A percentile compares a stretch with the other conserved stretches of the same genome.
Evolutionary conservation across 1,140 invertebrate species (phyloP).

Genomic region (Aricia agestis): DNA sequence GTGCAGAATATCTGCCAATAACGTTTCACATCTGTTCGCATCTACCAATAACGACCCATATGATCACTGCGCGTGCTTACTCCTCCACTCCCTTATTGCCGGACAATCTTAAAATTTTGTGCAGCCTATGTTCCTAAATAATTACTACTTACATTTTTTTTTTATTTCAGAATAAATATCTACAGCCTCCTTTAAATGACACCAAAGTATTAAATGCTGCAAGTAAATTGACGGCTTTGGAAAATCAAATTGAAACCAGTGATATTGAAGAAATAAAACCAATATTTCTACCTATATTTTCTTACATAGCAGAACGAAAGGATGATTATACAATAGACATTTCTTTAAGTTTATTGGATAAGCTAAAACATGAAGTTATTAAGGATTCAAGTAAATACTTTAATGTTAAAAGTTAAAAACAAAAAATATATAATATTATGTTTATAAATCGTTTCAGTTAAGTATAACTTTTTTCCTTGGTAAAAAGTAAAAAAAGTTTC

Average conservation of each 20-base stretch:
- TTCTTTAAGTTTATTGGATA: slow-evolving; percentile 26
- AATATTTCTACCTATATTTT: slow-evolving; percentile 47
- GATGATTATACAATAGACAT: slow-evolving; percentile 37
- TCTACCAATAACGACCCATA: too few relatives aligned
- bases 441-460: neutral
- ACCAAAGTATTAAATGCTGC: slow-evolving; percentile 36
- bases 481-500: neutral
- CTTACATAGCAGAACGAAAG: slow-evolving; percentile 46
- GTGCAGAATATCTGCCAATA: too few relatives aligned
- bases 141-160: neutral
- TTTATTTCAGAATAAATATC: slow-evolving; percentile 55
- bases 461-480: neutral
- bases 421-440: slow-evolving; percentile 14
- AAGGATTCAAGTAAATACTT: slow-evolving; percentile 35
- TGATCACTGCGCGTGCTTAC: too few relatives aligned
- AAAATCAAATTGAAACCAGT: slow-evolving; percentile 33
- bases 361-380: slow-evolving; percentile 38
- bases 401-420: neutral
- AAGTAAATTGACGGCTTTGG: slow-evolving; percentile 36
- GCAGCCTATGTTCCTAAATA: too few relatives aligned
- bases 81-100: too few relatives aligned
- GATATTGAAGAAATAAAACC: slow-evolving; percentile 36
- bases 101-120: too few relatives aligned
- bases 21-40: too few relatives aligned
- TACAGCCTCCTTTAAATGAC: slow-evolving; percentile 41